These are phyloP conservation scores for Gryllus longicercus DNA, from an alignment of 2,888 invertebrate genomes.

Conservation along the genomic window DNA sequence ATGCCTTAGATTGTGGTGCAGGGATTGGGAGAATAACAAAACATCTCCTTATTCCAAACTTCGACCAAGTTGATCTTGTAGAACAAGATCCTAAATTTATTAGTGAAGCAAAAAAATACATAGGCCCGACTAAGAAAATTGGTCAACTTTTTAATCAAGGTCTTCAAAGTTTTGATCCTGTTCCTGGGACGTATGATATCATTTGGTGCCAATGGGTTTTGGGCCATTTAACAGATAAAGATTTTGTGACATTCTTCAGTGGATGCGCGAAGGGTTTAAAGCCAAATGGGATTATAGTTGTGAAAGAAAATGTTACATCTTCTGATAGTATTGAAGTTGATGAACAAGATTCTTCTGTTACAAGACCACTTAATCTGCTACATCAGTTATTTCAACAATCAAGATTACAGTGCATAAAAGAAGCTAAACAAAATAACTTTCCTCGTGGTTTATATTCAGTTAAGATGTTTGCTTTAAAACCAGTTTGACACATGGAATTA, in stretches of 20 bases:
- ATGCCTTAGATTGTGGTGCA: constrained; percentile 92
- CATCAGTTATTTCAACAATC: constrained; percentile 67
- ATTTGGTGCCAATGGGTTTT: constrained; percentile 98
- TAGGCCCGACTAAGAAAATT: constrained; percentile 54
- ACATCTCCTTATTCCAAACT: constrained; percentile 72
- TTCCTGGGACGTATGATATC: constrained; percentile 72
- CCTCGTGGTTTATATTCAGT: constrained; percentile 89
- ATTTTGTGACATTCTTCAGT: constrained; percentile 68
- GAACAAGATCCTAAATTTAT: constrained; percentile 86
- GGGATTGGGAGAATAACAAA: constrained; percentile 95
- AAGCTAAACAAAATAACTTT: constrained; percentile 72
- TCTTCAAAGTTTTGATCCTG: constrained; percentile 81
- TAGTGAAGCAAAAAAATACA: constrained; percentile 62
- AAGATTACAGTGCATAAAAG: constrained; percentile 68
- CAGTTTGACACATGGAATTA: constrained; percentile 40
- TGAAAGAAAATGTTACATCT: constrained; percentile 91
- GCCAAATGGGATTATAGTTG: constrained; percentile 75
- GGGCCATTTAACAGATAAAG: constrained; percentile 78
- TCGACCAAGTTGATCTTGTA: constrained; percentile 82
- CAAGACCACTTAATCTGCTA: constrained; percentile 68
- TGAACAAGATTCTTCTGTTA: constrained; percentile 84
- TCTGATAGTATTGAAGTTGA: constrained; percentile 68
- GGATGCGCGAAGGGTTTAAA: constrained; percentile 61
- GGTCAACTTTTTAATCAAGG: constrained; percentile 66
- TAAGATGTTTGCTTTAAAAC: constrained; percentile 80